Evolutionary conservation across 2,113 vertebrate species (phyloP).

Genomic region (Sterna hirundo): DNA sequence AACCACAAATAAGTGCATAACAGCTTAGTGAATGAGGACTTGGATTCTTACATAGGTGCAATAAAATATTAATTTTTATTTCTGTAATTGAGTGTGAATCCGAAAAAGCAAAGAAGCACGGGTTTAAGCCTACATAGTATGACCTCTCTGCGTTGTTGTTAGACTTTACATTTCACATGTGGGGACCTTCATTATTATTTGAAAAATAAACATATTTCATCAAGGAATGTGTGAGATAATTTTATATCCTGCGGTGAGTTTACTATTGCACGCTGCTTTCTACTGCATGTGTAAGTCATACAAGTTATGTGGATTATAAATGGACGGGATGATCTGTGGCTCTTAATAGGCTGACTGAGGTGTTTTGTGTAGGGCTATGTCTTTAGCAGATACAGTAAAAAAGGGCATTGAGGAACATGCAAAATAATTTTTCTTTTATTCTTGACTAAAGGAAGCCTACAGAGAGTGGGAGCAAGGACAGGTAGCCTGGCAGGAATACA

Average conservation of each 20-base stretch:
- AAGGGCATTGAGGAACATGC: neutral
- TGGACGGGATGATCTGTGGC: neutral
- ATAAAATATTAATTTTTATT: constrained; percentile 1
- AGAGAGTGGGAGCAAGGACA: too few species aligned
- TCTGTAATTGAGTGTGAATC: neutral
- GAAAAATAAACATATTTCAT: neutral
- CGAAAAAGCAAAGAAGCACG: neutral
- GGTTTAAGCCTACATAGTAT: neutral
- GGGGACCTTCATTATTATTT: neutral
- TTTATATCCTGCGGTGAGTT: neutral
- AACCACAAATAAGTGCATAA: neutral
- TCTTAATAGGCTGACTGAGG: neutral
- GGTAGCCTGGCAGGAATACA: too few species aligned
- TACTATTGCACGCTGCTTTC: neutral
- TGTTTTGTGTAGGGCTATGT: neutral
- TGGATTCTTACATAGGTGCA: neutral
- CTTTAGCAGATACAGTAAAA: neutral
- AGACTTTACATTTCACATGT: neutral
- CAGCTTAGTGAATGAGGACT: neutral
- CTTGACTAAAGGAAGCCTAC: neutral
- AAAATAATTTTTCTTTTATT: neutral
- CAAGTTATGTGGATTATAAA: neutral
- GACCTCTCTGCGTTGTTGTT: neutral
- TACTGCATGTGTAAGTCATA: neutral
- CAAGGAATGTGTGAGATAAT: neutral